Conservation (phyloP, 2,888 invertebrate species). For the Patella caerulea region DNA sequence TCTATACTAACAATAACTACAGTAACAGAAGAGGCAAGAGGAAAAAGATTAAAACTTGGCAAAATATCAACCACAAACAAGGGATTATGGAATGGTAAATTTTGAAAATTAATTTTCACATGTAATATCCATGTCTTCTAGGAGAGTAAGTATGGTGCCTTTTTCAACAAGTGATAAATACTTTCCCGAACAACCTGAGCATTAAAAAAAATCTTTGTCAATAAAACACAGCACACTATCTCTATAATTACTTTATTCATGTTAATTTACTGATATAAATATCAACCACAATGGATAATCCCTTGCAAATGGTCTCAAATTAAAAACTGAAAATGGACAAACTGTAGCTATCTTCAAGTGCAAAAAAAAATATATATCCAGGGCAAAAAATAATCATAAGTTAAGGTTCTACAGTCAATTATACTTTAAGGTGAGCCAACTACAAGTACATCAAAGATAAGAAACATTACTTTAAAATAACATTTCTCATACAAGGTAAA, state of each 20-base stretch:
- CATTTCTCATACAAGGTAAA: neutral
- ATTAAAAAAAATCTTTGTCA: no score
- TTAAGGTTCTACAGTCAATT: constrained; percentile 9
- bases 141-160: neutral
- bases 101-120: no score
- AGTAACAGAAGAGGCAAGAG: no score
- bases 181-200: no score
- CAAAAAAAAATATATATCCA: neutral
- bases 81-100: no score
- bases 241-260: no score
- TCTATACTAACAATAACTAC: no score
- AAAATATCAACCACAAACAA: no score
- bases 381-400: constrained; percentile 6
- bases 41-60: no score
- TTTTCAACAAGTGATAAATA: constrained; percentile 7
- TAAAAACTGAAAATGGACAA: neutral
- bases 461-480: constrained; percentile 1
- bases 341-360: constrained; percentile 7
- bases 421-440: constrained; percentile 4
- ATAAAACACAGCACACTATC: no score
- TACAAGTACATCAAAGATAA: constrained; percentile 2
- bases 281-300: neutral
- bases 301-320: neutral
- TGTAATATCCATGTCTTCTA: no score
- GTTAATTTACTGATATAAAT: no score